These are phyloP conservation scores for Aurelia aurita complex sp. Pacific DNA, from an alignment of 30 jellyfish, hydroid and myxozoan species.

Conservation along the genomic window DNA sequence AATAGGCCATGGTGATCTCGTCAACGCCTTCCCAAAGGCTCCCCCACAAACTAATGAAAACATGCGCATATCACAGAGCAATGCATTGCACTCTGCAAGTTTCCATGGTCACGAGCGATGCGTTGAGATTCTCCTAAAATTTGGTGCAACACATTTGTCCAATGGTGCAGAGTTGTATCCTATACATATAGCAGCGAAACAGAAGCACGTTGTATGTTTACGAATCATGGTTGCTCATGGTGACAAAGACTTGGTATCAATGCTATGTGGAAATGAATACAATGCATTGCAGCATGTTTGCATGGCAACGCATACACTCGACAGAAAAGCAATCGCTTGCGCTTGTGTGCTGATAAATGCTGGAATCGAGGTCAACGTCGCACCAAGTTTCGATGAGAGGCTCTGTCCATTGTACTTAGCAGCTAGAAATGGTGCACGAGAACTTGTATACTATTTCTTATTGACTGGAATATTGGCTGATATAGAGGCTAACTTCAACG, in stretches of 20 bases:
- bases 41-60: not conserved
- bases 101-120: conserved; percentile 83
- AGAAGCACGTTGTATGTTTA: conserved; percentile 68
- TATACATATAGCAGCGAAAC: conserved; percentile 68
- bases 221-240: conserved; percentile 68
- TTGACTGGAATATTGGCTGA: conserved; percentile 59
- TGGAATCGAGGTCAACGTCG: conserved; percentile 68
- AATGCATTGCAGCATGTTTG: conserved; percentile 86
- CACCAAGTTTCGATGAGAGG: conserved; percentile 56
- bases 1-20: conserved; percentile 31
- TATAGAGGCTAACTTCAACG: conserved; percentile 45
- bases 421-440: conserved; percentile 89
- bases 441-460: conserved; percentile 67
- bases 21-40: conserved; percentile 70
- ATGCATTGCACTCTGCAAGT: conserved; percentile 82
- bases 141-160: conserved; percentile 83
- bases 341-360: conserved; percentile 89
- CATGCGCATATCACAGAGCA: conserved; percentile 51
- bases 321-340: conserved; percentile 75
- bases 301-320: conserved; percentile 73
- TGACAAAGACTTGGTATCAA: conserved; percentile 19
- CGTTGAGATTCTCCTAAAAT: conserved; percentile 68
- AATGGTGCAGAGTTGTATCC: conserved; percentile 86
- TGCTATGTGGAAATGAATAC: conserved; percentile 45
- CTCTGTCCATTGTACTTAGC: conserved; percentile 76